A percentile compares a stretch with the other conserved stretches of the same genome.
Conservation (phyloP, 2,797 vertebrate species). For the Hirundo rustica region DNA sequence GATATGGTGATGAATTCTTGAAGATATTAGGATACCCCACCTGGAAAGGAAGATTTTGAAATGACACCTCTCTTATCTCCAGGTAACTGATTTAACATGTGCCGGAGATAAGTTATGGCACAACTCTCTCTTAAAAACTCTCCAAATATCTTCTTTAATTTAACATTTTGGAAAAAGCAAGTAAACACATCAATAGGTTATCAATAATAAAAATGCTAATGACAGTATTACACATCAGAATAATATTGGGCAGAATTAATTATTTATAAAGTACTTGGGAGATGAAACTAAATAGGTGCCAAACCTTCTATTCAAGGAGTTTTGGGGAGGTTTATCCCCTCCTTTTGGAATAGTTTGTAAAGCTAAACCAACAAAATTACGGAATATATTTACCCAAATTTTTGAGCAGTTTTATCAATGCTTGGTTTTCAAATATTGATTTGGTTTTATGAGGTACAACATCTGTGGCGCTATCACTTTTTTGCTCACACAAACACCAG, state of each 20-base stretch:
- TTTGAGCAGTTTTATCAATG: not conserved
- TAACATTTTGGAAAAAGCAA: not conserved
- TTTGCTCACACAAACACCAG: not conserved
- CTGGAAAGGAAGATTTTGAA: not conserved
- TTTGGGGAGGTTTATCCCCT: not conserved
- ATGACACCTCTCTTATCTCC: not conserved
- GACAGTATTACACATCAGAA: not conserved
- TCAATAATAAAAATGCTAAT: not conserved
- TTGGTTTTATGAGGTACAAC: not conserved
- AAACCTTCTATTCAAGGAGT: not conserved
- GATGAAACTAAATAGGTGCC: not conserved
- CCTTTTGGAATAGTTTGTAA: not conserved
- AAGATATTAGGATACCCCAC: not conserved
- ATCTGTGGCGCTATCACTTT: not conserved
- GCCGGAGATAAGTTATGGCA: not conserved
- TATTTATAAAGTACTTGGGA: not conserved
- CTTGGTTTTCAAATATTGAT: not conserved
- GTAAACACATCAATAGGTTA: not conserved
- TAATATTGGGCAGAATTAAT: not conserved
- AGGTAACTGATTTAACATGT: not conserved
- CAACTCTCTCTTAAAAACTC: not conserved
- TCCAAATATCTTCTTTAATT: not conserved
- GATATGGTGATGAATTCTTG: fast-evolving
- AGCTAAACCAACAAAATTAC: not conserved
- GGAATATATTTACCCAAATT: not conserved